These are phyloP conservation scores for Vulpes vulpes DNA, from an alignment of 2,113 vertebrate species.

Conservation along the genomic window DNA sequence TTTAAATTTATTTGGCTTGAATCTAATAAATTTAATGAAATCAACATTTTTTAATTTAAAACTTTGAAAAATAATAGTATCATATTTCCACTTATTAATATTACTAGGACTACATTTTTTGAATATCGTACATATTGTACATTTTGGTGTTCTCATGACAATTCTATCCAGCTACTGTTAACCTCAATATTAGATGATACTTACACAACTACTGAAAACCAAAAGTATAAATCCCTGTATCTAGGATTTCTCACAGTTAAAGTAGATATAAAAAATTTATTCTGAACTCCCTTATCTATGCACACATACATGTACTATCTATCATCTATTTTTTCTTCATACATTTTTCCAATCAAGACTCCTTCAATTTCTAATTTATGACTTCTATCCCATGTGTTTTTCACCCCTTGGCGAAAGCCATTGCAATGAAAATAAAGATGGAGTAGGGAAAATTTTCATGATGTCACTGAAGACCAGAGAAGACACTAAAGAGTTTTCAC, in stretches of 20 bases:
- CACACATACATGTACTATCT: too few species aligned
- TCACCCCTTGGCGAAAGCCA: not conserved
- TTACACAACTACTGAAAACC: not conserved
- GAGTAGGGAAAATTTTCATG: not conserved
- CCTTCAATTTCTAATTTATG: not conserved
- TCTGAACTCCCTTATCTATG: not conserved
- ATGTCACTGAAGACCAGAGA: not conserved
- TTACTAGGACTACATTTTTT: not conserved
- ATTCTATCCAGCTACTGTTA: not conserved
- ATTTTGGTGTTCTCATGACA: not conserved
- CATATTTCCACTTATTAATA: not conserved
- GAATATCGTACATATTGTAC: not conserved
- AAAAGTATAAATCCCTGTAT: not conserved
- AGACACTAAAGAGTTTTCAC: not conserved
- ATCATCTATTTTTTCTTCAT: not conserved
- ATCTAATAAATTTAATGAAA: not conserved
- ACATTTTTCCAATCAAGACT: not conserved
- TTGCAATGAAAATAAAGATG: not conserved
- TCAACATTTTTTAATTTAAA: conserved; percentile 33
- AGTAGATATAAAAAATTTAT: not conserved
- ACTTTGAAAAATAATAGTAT: not conserved
- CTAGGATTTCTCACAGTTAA: not conserved
- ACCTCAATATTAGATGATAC: not conserved
- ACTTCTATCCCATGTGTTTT: not conserved
- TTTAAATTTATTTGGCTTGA: not conserved